Evolutionary conservation across 2,797 vertebrate genomes (phyloP).

Genomic region (Darevskia mixta): DNA sequence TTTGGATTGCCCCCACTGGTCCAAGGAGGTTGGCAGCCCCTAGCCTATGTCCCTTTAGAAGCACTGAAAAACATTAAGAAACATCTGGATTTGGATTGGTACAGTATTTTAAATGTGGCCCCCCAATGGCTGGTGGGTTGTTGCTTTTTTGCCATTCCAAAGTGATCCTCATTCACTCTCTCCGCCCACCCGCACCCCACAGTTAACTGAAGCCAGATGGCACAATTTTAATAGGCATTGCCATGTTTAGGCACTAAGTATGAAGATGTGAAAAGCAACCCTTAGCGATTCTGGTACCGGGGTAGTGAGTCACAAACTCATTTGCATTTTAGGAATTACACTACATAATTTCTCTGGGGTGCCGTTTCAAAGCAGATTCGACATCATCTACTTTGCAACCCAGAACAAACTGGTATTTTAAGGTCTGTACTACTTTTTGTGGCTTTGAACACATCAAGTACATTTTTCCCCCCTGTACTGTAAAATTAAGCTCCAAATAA

Average conservation of each 20-base stretch:
- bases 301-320: conserved; percentile 5
- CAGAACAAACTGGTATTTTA: conserved; percentile 22
- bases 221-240: background rate
- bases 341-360: conserved; percentile 43
- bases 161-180: background rate
- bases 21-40: no score
- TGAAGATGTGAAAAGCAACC: conserved; percentile 28
- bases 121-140: no score
- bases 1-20: no score
- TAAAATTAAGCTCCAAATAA: background rate
- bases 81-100: background rate
- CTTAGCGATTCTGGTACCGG: background rate
- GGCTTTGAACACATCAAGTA: background rate
- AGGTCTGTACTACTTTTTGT: background rate
- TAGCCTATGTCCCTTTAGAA: background rate
- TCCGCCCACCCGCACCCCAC: background rate
- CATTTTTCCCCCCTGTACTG: background rate
- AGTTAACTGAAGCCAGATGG: conserved; percentile 32
- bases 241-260: conserved; percentile 1
- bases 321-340: conserved; percentile 30
- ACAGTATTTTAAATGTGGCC: background rate
- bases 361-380: conserved; percentile 49
- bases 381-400: conserved; percentile 56
- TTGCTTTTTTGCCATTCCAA: background rate
- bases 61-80: background rate